Evolutionary conservation across 2,797 vertebrate genomes (phyloP), one percentile per base, ranked within the genome.

Genomic region (Rhodeus uyekii): DNA sequence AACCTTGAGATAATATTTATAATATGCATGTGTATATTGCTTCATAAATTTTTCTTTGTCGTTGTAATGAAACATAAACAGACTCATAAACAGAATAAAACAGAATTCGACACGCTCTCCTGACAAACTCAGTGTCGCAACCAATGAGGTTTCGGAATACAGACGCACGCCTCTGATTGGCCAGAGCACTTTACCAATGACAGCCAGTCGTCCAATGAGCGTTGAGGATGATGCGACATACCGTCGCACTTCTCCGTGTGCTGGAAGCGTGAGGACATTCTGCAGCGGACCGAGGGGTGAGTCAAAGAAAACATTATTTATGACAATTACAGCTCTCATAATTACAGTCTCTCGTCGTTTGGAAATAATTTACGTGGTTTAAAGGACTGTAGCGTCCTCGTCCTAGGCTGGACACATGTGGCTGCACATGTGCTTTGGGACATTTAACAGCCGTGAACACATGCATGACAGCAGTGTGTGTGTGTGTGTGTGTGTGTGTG

Each of bases 261-360:
- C 71, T 77, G n/a, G 36, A 64, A 85, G 74, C 82, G 86, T 84
- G 84, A 82, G 82, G 76, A 77, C 86, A 10, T 82, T 81, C 42
- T 48, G 84, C 69, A 82, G 58, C 60, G 69, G 44, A 74, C 65
- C 80, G 80, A 42, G 44, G 48, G 82, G 86, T 87, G 69, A 87
- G 84, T 85, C 60, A 63, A 82, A 82, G 32, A 64, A 67, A 77
- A 63, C 7, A 2, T 34, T 75, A 9, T 34, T 5, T 27, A 27
- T 6, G 22, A 27, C 10, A 13, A 4, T n/a, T 8, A 8, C 3
- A 24, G 13, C 6, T 44, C n/a, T n/a, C n/a, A n/a, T n/a, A n/a
- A n/a, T n/a, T n/a, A n/a, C n/a, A n/a, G n/a, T n/a, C n/a, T n/a
- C 16, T 50, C 16, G n/a, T 29, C 5, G 12, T 44, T 64, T 32